Evolutionary conservation across 2,113 vertebrate species (phyloP), one percentile per base, ranked within the genome.

Genomic region (Heterocephalus glaber): DNA sequence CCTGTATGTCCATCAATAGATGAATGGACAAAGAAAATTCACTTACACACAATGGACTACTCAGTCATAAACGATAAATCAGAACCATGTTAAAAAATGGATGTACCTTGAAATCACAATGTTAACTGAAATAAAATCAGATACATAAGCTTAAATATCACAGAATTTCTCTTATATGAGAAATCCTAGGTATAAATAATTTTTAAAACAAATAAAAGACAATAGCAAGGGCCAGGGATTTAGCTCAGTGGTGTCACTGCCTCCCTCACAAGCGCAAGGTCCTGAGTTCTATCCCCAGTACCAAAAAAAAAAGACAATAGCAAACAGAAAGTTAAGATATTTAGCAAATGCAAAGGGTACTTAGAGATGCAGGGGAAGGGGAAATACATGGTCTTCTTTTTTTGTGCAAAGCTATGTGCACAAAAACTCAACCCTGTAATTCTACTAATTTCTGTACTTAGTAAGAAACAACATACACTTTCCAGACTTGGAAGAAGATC

Each of bases 401-500:
- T 70, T 44, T 26, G 54, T 7, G 10, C 3, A 30, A 66, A 76
- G 35, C 8, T 11, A 83, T 63, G 19, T 60, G 1, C 14, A 87
- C 4, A 79, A 83, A 94, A 65, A 28, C 20, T 54, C 13, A 85
- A n/a, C 12, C 28, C 24, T 52, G 54, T 19, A 87, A 54, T 14
- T 84, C 5, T 35, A 56, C 10, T 85, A 20, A 80, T 65, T 90
- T 72, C 74, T 6, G 11, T 26, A 74, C 16, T 82, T 86, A 61
- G 80, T 26, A 76, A 81, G 28, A 92, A 63, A 77, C 4, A 90
- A 77, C 98, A 5, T 97, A 98, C 98, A 98, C 35, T 98, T 98
- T 83, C 96, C 98, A 77, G 99, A 98, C 68, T 98, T 98, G 97
- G 98, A 99, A 70, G 99, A 99, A 0, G 98, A 99, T 38, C 98